A percentile compares a stretch with the other conserved stretches of the same genome.
These are phyloP conservation scores for Ammodytes dubius DNA, from an alignment of 2,113 vertebrate species.

Conservation along the genomic window DNA sequence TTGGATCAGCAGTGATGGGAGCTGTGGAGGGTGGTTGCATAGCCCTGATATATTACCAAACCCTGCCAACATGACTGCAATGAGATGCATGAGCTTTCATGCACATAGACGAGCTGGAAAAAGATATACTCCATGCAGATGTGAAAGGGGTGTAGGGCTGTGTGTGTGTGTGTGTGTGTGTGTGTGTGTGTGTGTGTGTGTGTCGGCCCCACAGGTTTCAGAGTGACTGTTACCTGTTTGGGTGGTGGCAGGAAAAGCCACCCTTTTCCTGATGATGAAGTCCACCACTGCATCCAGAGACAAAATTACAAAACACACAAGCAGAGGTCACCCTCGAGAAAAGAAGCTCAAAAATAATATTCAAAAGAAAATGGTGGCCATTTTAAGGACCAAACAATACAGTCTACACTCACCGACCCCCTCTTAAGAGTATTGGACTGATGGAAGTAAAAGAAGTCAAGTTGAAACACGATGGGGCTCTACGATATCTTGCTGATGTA, in stretches of 20 bases:
- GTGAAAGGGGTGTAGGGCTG: neutral
- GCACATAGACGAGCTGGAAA: conserved; percentile 2
- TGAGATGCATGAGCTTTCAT: conserved; percentile 20
- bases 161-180: no score
- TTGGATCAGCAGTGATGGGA: conserved; percentile 11
- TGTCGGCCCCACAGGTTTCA: conserved; percentile 16
- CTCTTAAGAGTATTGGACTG: no score
- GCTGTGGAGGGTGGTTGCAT: neutral
- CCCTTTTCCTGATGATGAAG: conserved; percentile 76
- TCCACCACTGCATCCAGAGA: conserved; percentile 73
- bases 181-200: no score
- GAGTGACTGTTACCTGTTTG: conserved; percentile 75
- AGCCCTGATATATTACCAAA: neutral
- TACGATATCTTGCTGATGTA: neutral
- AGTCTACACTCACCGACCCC: neutral
- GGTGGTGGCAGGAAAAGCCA: conserved; percentile 69
- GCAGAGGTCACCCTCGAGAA: conserved; percentile 48
- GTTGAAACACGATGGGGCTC: neutral
- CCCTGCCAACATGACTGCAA: neutral
- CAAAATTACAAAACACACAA: conserved; percentile 51
- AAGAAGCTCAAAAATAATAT: neutral
- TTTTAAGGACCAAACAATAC: neutral
- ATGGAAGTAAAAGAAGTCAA: neutral
- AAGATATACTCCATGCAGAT: conserved; percentile 35
- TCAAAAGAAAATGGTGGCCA: no score